Base-by-base conservation (phyloP, 2,888 invertebrate genomes). In the Fragum fragum region DNA sequence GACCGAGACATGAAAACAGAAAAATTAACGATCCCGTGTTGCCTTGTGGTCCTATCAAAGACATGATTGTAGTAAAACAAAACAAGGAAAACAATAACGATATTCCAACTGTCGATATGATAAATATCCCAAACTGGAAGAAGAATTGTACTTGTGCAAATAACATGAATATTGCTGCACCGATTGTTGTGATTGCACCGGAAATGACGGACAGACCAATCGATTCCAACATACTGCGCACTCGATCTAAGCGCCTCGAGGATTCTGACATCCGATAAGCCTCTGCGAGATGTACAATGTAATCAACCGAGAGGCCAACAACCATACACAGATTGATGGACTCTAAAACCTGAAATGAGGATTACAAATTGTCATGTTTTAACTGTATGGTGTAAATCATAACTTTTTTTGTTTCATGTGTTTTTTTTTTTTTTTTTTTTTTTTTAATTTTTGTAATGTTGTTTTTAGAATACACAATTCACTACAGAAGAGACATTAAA, bases 211-310 rank as follows among this genome's bases (percentile, higher is more conserved):
- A 92, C 1, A 91, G 86, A 0, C 91, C 92, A 42, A 91, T 90
- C 11, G 87, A 84, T 36, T 87, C 84, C 14, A 92, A 73, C 86
- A 90, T 89, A 72, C 88, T 82, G 39, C 79, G 83, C 26, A 91
- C 89, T 21, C 90, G 81, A 47, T 88, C 89, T 55, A 80, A 71
- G 39, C 91, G 85, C 52, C 79, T 73, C 14, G 81, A n/a, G 21
- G 76, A 80, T 9, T 83, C 78, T 1, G 91, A 85, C 72, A 86
- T 79, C 59, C 85, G 78, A 79, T 92, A 92, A 16, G 90, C 91
- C 66, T 92, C 91, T 16, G 91, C 91, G 18, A 92, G 78, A 79
- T 92, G 92, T 6, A 92, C 92, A 1, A 91, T 86, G 61, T 92
- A 91, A 73, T 92, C 92, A 18, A 92, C 90, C 1, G 92, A 89